These are phyloP conservation scores for Oscheius myriophilus DNA, from an alignment of 2,888 invertebrate genomes.

Conservation along the genomic window DNA sequence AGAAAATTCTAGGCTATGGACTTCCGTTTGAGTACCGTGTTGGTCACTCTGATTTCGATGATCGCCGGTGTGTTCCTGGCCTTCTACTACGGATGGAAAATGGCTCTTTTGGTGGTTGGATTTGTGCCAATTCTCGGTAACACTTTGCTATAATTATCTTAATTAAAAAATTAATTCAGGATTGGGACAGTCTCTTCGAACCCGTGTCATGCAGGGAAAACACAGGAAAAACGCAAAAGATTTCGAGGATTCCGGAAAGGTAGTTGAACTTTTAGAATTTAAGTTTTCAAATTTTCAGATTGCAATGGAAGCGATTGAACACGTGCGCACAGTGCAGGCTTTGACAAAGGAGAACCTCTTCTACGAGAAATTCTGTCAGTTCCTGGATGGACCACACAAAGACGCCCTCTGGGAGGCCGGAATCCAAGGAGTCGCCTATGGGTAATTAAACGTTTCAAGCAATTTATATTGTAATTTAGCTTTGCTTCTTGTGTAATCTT, in stretches of 20 bases:
- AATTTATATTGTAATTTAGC: constrained; percentile 29
- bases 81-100: constrained; percentile 73
- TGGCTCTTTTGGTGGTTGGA: constrained; percentile 72
- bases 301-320: constrained; percentile 73
- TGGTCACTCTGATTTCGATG: constrained; percentile 70
- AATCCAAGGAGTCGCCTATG: constrained; percentile 57
- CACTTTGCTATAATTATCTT: no score
- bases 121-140: constrained; percentile 71
- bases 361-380: constrained; percentile 61
- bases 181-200: constrained; percentile 50
- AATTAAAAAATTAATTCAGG: neutral
- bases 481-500: constrained; percentile 69
- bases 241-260: constrained; percentile 71
- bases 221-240: constrained; percentile 73
- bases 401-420: constrained; percentile 56
- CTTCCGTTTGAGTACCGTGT: constrained; percentile 71
- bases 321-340: constrained; percentile 72
- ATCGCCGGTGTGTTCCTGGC: constrained; percentile 65
- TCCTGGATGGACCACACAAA: constrained; percentile 51
- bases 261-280: no score
- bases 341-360: constrained; percentile 72
- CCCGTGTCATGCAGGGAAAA: constrained; percentile 69
- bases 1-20: constrained; percentile 71
- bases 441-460: constrained; percentile 28
- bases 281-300: constrained; percentile 48